Percentiles rank a stretch among this genome's conserved stretches.
These are phyloP conservation scores for Branchellion lobata DNA, from an alignment of 2,888 invertebrate genomes.

Conservation along the genomic window DNA sequence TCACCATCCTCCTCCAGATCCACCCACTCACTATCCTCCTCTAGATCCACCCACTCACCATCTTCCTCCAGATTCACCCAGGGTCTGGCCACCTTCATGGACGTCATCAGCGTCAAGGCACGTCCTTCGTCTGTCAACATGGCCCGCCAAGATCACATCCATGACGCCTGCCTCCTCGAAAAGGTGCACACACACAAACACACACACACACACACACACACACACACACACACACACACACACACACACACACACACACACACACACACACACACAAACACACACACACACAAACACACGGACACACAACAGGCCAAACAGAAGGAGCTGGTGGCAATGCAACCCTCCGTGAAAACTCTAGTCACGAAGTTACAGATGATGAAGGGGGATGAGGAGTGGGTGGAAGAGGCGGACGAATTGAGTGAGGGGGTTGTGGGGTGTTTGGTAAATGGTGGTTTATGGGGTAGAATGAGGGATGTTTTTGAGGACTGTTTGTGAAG, in stretches of 20 bases:
- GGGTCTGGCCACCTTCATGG: slow-evolving; percentile 40
- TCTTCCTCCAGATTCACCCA: slow-evolving; percentile 40
- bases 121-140: slow-evolving; percentile 27
- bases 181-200: slow-evolving; percentile 31
- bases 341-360: slow-evolving; percentile 13
- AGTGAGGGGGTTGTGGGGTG: too few species aligned
- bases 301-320: slow-evolving; percentile 28
- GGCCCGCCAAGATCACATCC: slow-evolving; percentile 17
- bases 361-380: slow-evolving; percentile 28
- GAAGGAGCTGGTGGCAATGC: slow-evolving; percentile 29
- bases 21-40: too few species aligned
- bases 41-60: too few species aligned
- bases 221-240: not conserved
- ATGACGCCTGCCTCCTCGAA: slow-evolving; percentile 37
- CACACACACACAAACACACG: not conserved
- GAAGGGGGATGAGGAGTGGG: slow-evolving; percentile 25
- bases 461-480: too few species aligned
- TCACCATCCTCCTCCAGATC: too few species aligned
- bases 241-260: not conserved
- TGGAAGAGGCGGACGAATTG: slow-evolving; percentile 14
- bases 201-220: slow-evolving; percentile 4
- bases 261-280: not conserved
- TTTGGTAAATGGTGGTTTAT: too few species aligned
- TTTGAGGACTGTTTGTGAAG: too few species aligned
- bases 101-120: slow-evolving; percentile 38